These are phyloP conservation scores for Barbus barbus DNA, from an alignment of 2,113 vertebrate species.

Conservation along the genomic window DNA sequence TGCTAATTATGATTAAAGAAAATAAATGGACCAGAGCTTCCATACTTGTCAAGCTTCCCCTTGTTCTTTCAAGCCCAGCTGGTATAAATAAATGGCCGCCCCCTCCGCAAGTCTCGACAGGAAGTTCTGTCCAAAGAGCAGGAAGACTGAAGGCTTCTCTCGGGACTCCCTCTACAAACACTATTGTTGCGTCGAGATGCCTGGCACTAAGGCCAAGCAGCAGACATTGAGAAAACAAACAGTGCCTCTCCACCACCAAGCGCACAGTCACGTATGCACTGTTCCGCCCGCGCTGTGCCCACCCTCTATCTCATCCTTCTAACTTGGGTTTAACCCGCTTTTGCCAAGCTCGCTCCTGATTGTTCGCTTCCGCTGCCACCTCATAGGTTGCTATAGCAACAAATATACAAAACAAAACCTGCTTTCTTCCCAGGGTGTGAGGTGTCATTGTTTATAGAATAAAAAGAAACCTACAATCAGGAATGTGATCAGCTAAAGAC, in stretches of 20 bases:
- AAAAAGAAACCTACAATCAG: neutral
- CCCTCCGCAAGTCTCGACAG: slow-evolving; percentile 70
- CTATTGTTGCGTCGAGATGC: slow-evolving; percentile 77
- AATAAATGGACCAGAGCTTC: slow-evolving; percentile 60
- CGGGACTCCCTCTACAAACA: slow-evolving; percentile 76
- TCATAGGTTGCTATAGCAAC: neutral
- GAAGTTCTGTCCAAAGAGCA: slow-evolving; percentile 76
- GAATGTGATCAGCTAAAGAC: neutral
- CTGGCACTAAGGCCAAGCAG: slow-evolving; percentile 70
- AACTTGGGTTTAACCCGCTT: neutral
- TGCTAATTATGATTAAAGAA: slow-evolving; percentile 71
- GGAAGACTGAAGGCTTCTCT: slow-evolving; percentile 78
- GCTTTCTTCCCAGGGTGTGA: neutral
- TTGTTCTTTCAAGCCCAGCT: slow-evolving; percentile 69
- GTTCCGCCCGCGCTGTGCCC: slow-evolving; percentile 33
- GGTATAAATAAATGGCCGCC: slow-evolving; percentile 76
- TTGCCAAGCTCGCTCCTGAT: neutral
- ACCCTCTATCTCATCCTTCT: slow-evolving; percentile 6
- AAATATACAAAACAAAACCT: neutral
- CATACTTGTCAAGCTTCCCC: slow-evolving; percentile 61
- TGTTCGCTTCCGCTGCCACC: neutral
- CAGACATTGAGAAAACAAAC: slow-evolving; percentile 77
- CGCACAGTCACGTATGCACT: slow-evolving; percentile 75
- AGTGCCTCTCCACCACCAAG: slow-evolving; percentile 61
- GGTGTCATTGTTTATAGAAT: neutral